phyloP scores from a whole-genome alignment of 2,113 vertebrate species.

The Corvus hawaiiensis region DNA sequence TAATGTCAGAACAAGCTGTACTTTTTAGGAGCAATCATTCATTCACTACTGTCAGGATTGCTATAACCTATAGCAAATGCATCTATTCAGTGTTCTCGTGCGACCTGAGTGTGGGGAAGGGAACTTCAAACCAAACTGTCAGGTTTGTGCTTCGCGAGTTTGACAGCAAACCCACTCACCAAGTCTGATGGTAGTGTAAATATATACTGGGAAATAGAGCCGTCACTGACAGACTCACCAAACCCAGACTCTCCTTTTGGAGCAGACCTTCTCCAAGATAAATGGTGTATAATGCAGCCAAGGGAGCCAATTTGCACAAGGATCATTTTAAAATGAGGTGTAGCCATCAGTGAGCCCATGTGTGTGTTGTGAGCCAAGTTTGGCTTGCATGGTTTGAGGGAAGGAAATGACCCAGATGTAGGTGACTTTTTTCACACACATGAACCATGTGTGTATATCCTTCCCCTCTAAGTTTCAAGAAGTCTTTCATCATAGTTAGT shows the following conservation, averaged over 20 bases:
- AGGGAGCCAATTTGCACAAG: background rate
- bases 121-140: slow-evolving; percentile 53
- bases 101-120: slow-evolving; percentile 9
- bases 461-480: background rate
- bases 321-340: background rate
- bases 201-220: slow-evolving; percentile 35
- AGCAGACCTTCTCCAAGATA: slow-evolving; percentile 27
- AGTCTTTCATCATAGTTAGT: background rate
- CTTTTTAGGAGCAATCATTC: slow-evolving; percentile 50
- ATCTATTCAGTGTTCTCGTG: slow-evolving; percentile 12
- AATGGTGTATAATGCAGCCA: background rate
- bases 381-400: background rate
- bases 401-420: background rate
- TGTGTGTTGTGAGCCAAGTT: background rate
- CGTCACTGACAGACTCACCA: slow-evolving; percentile 43
- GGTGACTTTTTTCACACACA: background rate
- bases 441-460: background rate
- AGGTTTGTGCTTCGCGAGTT: background rate
- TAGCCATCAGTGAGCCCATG: background rate
- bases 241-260: slow-evolving; percentile 27
- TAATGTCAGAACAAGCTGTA: slow-evolving; percentile 49
- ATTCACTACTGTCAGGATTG: slow-evolving; percentile 29
- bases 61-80: slow-evolving; percentile 36
- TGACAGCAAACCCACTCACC: slow-evolving; percentile 56
- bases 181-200: slow-evolving; percentile 42